Base-by-base conservation (phyloP, 2,113 vertebrate species). In the Osmerus mordax region DNA sequence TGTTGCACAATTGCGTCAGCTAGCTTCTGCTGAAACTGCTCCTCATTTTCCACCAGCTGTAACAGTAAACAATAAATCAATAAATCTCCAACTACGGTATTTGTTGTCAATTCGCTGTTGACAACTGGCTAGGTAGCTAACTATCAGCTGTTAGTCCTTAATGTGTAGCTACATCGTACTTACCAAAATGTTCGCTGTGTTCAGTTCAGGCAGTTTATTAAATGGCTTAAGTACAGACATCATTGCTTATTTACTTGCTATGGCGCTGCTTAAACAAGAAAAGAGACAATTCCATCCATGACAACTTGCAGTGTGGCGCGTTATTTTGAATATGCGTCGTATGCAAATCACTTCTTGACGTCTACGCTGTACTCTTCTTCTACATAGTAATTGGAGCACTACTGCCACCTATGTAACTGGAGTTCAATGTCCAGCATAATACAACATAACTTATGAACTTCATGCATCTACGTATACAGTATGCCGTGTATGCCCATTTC, bases 1-100 rank as follows among this genome's bases (percentile, higher is more conserved):
- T 83, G 52, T 2, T 66, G 74, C 53, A 93, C 83, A 29, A 93
- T 84, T 59, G 63, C 65, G 0, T 90, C 83, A 16, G 91, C 91
- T 52, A 93, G 81, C 55, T 78, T 88, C 76, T 81, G 80, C 81
- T 93, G 92, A 72, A 93, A 77, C 68, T 86, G 78, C 75, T 91
- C 91, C 73, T 93, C 90, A 15, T 71, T 82, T 75, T 92, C 91
- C 74, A 93, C 89, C 74, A 93, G 78, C 92, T 93, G 32, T 36
- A 68, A 23, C 5, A 19, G 0, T 36, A 28, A 21, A 76, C 59
- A 87, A 19, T 7, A 9, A 29, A 53, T n/a, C 23, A 65, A 18
- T 36, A 21, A 21, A 3, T 11, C 28, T 2, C 9, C 14, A 0
- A 13, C 19, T 56, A 55, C 68, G 11, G 41, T 21, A 25, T 60